These are phyloP conservation scores for Pangasianodon hypophthalmus DNA, from an alignment of 2,113 vertebrate species.

Conservation along the genomic window DNA sequence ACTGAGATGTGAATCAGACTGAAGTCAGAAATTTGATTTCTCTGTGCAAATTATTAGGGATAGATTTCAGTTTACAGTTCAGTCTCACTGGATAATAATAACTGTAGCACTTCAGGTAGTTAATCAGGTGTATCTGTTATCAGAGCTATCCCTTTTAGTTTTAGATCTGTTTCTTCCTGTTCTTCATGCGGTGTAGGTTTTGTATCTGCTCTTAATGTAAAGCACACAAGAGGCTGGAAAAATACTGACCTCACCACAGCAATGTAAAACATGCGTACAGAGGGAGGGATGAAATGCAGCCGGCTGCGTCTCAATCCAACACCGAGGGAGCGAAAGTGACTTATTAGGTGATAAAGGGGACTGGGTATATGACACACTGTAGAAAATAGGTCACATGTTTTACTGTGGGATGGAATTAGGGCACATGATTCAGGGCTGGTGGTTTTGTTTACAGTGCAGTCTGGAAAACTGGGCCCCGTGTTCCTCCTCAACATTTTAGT, in stretches of 20 bases:
- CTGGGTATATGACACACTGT: not conserved
- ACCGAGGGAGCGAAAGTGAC: not conserved
- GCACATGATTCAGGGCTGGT: no score
- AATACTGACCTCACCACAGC: constrained; percentile 13
- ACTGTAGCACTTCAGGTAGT: not conserved
- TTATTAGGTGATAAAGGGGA: not conserved
- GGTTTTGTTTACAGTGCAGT: no score
- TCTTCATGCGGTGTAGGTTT: not conserved
- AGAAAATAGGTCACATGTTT: not conserved
- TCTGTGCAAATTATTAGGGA: not conserved
- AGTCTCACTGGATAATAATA: not conserved
- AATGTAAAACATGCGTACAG: not conserved
- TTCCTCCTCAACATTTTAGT: no score
- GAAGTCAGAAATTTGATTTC: not conserved
- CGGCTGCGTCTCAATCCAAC: constrained; percentile 14
- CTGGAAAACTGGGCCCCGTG: no score
- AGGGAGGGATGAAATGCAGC: not conserved
- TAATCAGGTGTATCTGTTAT: not conserved
- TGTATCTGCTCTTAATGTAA: not conserved
- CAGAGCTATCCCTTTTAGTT: no score
- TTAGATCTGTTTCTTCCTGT: not conserved
- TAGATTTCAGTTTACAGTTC: not conserved
- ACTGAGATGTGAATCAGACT: not conserved
- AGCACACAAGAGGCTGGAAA: not conserved
- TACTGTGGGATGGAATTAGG: no score